Conservation (phyloP, 2,888 invertebrate species). For the Morpho deidamia region DNA sequence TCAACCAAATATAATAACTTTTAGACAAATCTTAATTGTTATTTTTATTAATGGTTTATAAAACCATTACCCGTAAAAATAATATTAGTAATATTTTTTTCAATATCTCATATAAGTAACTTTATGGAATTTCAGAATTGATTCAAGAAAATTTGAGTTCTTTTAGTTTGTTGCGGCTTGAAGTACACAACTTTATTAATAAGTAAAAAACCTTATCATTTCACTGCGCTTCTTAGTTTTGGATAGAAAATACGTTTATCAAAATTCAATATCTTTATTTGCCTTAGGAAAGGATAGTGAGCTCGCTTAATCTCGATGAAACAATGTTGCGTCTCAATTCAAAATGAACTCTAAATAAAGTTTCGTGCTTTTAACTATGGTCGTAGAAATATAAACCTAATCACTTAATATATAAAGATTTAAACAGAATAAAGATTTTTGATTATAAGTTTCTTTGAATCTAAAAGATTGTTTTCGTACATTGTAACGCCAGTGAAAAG, state of each 20-base stretch:
- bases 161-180: too few relatives aligned
- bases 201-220: too few relatives aligned
- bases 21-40: too few relatives aligned
- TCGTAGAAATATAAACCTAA: constrained; percentile 22
- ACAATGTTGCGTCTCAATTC: constrained; percentile 70
- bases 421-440: constrained; percentile 30
- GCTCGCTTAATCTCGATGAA: constrained; percentile 62
- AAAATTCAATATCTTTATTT: constrained; percentile 73
- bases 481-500: constrained; percentile 49
- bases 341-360: constrained; percentile 40
- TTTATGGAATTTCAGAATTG: too few relatives aligned
- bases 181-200: too few relatives aligned
- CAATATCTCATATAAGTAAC: too few relatives aligned
- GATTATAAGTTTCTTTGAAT: constrained; percentile 20
- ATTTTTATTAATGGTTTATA: too few relatives aligned
- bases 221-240: constrained; percentile 24
- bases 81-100: too few relatives aligned
- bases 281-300: constrained; percentile 64
- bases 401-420: constrained; percentile 14
- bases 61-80: too few relatives aligned
- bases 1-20: too few relatives aligned
- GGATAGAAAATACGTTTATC: constrained; percentile 57
- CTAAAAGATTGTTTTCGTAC: constrained; percentile 38
- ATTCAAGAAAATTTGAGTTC: too few relatives aligned
- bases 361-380: constrained; percentile 24